These are phyloP conservation scores for Dromococcyx pavoninus DNA, from an alignment of 2,797 vertebrate genomes.

Conservation along the genomic window DNA sequence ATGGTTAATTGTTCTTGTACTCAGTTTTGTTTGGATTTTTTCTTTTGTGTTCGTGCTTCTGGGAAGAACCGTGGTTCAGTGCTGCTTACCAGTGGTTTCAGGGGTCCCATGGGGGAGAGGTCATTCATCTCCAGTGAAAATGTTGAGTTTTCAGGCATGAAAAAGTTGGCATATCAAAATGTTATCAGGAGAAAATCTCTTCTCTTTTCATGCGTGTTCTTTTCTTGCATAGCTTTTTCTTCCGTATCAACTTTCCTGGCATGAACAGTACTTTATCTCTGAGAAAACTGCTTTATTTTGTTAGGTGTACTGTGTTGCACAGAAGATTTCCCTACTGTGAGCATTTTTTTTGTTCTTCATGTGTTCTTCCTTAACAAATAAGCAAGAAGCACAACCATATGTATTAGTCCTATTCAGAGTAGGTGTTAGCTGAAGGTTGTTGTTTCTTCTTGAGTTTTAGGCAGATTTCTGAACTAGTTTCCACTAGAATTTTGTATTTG, in stretches of 20 bases:
- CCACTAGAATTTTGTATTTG: conserved; percentile 29
- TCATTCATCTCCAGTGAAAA: conserved; percentile 29
- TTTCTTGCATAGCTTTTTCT: conserved; percentile 14
- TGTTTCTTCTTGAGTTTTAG: background rate
- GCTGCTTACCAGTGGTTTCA: conserved; percentile 3
- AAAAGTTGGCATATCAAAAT: background rate
- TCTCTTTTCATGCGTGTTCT: background rate
- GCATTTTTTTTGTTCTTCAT: background rate
- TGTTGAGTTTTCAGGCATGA: background rate
- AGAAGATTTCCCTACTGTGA: background rate
- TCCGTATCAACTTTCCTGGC: conserved; percentile 27
- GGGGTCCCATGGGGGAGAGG: conserved; percentile 5
- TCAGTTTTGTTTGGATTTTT: conserved; percentile 17
- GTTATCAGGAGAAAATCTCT: background rate
- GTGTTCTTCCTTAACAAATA: background rate
- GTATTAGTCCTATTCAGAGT: background rate
- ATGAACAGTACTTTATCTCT: conserved; percentile 20
- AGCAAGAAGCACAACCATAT: background rate
- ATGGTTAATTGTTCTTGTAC: conserved; percentile 35
- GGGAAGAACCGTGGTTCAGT: conserved; percentile 9
- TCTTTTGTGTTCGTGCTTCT: conserved; percentile 37
- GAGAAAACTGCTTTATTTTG: conserved; percentile 14
- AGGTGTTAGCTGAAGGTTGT: background rate
- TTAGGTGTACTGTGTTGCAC: background rate
- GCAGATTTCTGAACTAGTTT: conserved; percentile 2